A percentile compares a stretch with the other conserved stretches of the same genome.
Evolutionary conservation across 2,113 vertebrate species (phyloP).

Genomic region (Xiphias gladius): DNA sequence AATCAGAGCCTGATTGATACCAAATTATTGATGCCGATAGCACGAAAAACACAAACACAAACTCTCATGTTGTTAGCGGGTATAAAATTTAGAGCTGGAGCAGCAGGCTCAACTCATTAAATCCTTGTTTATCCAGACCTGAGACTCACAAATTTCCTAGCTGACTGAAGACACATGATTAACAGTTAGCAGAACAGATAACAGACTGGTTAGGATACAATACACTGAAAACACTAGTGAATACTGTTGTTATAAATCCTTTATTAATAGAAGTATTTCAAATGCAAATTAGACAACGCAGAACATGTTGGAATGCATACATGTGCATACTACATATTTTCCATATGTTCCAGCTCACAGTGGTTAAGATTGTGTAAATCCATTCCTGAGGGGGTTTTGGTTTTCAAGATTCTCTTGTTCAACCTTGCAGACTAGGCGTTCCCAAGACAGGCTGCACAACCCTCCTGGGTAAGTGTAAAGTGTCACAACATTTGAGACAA

Average conservation of each 20-base stretch:
- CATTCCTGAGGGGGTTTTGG: conserved; percentile 34
- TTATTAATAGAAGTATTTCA: conserved; percentile 60
- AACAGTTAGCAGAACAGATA: not conserved
- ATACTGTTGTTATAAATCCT: conserved; percentile 54
- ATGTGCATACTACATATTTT: conserved; percentile 48
- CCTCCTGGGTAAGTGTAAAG: conserved; percentile 18
- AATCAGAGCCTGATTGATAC: too few relatives aligned
- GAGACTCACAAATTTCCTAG: not conserved
- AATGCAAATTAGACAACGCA: conserved; percentile 49
- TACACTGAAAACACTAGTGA: not conserved
- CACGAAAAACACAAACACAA: too few relatives aligned
- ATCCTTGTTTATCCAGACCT: not conserved
- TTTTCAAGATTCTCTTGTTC: conserved; percentile 20
- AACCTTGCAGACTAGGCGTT: conserved; percentile 13
- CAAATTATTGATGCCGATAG: too few relatives aligned
- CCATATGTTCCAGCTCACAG: conserved; percentile 46
- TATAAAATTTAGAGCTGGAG: not conserved
- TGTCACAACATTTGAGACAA: conserved; percentile 38
- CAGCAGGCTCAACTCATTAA: not conserved
- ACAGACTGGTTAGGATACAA: not conserved
- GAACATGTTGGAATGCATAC: conserved; percentile 35
- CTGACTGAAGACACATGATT: not conserved
- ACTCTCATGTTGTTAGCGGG: not conserved
- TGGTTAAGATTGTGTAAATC: conserved; percentile 32
- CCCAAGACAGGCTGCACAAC: conserved; percentile 21